Base-by-base conservation (phyloP, 2,113 vertebrate genomes). In the Oreotrochilus melanogaster region DNA sequence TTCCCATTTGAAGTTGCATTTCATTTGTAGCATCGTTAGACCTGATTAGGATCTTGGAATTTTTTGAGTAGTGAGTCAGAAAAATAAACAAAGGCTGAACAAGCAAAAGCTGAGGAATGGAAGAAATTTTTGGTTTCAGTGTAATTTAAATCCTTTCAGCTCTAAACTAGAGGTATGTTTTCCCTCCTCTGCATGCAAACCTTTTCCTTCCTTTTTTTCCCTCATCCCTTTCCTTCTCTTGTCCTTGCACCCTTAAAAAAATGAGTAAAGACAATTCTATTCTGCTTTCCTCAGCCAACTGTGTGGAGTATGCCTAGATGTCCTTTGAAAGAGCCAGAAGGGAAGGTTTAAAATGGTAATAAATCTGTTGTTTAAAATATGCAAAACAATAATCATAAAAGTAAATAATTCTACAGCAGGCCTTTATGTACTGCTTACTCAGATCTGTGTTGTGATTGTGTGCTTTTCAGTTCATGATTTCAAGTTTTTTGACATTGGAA, bases 41-140 rank as follows among this genome's bases (percentile, higher is more conserved):
- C 39, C 82, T 89, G 89, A 94, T 96, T 95, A 87, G n/a, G 54
- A 91, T 95, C 73, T 89, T 69, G 74, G 89, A 88, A 91, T n/a
- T 35, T 85, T 84, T 56, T 91, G 31, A 75, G 37, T 58, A 71
- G 27, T 33, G 33, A 94, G 76, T 89, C 56, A 92, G 84, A 84
- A 91, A 87, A 94, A 72, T 47, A 91, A 96, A 90, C 62, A 53
- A 35, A 88, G 91, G 24, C 37, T 35, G 60, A 90, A n/a, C 37
- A 72, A 91, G 71, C 30, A 61, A 25, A 88, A 91, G 50, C 42
- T 80, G 65, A 66, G 37, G n/a, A 95, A 60, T 81, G 30, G 42
- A 69, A 73, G 47, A 47, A 23, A 12, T 30, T 79, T 75, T 66
- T 64, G 18, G 7, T 86, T 75, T 60, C 67, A 51, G 31, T 35